Evolutionary conservation across 2,888 invertebrate genomes (phyloP), one percentile per base, ranked within the genome.

Genomic region (Ptilodon capucinus): DNA sequence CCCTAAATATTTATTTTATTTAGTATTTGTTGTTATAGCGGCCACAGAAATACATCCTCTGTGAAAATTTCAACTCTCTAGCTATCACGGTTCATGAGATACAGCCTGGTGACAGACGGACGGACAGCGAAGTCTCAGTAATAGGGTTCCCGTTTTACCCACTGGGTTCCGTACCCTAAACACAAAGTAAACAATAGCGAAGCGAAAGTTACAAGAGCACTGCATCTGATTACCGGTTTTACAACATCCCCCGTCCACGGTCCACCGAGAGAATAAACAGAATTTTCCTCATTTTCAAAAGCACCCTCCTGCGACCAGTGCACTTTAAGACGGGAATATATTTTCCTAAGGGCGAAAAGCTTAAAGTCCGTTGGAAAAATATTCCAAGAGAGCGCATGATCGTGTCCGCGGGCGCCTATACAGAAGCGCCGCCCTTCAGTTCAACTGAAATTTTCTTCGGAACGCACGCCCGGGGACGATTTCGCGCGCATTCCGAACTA

Each of bases 401-500:
- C 81, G 81, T 68, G 51, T 58, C 68, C 60, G 57, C 60, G 62
- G 55, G 60, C 68, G 63, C 74, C 71, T 84, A 84, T 84, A 85
- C 79, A 85, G 72, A 62, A 71, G 69, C 72, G 71, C 68, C 81
- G 68, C 77, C 75, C 81, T 84, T 77, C 87, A 89, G 88, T 88
- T 73, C 74, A 74, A 55, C 81, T 82, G 80, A 77, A 85, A 81
- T 74, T 74, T 69, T 72, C 74, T 61, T 73, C 69, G 59, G 81
- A 70, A 68, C 81, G 83, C 82, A 78, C 88, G 89, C 81, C 68
- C 76, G 74, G 67, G 63, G 60, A 68, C 76, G 70, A 51, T 74
- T 76, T 75, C 71, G 77, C 81, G 83, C 81, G 79, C 71, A 68
- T 63, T 78, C 69, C 81, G 80, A 81, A 84, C 81, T 81, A 76